These are phyloP conservation scores for Melieria omissa DNA, from an alignment of 2,888 invertebrate genomes.

Conservation along the genomic window DNA sequence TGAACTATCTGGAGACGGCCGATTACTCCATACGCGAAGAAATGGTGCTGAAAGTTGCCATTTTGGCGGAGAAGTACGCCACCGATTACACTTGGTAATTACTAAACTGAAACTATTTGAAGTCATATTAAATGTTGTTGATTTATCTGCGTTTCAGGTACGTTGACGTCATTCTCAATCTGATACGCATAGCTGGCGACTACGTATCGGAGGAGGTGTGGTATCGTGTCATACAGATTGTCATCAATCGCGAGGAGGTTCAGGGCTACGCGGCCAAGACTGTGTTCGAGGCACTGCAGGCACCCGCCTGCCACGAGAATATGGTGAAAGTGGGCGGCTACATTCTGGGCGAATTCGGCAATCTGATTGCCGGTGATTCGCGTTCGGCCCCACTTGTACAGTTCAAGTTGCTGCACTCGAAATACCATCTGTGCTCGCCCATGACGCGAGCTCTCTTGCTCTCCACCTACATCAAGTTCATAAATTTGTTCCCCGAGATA, in stretches of 20 bases:
- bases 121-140: slow-evolving; percentile 2
- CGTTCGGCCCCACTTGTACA: slow-evolving; percentile 97
- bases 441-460: slow-evolving; percentile 95
- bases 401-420: slow-evolving; percentile 97
- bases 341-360: slow-evolving; percentile 98
- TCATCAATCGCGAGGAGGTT: slow-evolving; percentile 98
- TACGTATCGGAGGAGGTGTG: slow-evolving; percentile 99
- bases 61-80: slow-evolving; percentile 98
- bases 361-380: slow-evolving; percentile 98
- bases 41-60: slow-evolving; percentile 99
- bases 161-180: slow-evolving; percentile 96
- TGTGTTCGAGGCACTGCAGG: slow-evolving; percentile 98
- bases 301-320: slow-evolving; percentile 99
- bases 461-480: slow-evolving; percentile 99
- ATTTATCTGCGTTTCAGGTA: slow-evolving; percentile 65
- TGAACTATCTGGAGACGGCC: slow-evolving; percentile 98
- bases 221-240: slow-evolving; percentile 99
- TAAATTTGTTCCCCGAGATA: slow-evolving; percentile 99
- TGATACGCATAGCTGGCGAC: slow-evolving; percentile 99
- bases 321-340: slow-evolving; percentile 99
- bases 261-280: slow-evolving; percentile 99
- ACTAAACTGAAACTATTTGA: slow-evolving; percentile 1
- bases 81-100: slow-evolving; percentile 97
- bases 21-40: slow-evolving; percentile 99
- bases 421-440: slow-evolving; percentile 97